Conservation (phyloP, 2,113 vertebrate species). For the Caloenas nicobarica region DNA sequence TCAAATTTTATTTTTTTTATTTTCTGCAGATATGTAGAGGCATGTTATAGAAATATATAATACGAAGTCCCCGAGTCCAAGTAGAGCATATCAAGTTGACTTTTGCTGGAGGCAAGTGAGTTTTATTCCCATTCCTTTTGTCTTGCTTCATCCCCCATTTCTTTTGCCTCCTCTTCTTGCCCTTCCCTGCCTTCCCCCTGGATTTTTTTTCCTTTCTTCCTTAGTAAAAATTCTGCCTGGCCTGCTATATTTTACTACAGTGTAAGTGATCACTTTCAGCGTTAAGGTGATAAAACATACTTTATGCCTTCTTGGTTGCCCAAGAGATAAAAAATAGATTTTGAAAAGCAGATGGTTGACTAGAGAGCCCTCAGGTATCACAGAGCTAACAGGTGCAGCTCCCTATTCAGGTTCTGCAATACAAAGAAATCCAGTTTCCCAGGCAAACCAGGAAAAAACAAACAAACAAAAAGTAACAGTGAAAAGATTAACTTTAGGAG, state of each 20-base stretch:
- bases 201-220: not conserved
- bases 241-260: not conserved
- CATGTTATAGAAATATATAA: not conserved
- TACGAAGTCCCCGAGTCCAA: not conserved
- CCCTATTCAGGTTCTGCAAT: not conserved
- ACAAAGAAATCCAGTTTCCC: not conserved
- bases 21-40: not conserved
- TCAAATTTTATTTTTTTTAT: not conserved
- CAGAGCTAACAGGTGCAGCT: constrained; percentile 34
- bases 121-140: not conserved
- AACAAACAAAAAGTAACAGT: not conserved
- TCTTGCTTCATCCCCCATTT: not conserved
- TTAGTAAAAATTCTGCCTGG: not conserved
- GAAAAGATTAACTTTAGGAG: not conserved
- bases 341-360: constrained; percentile 57
- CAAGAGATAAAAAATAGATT: constrained; percentile 32
- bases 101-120: constrained; percentile 18
- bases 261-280: constrained; percentile 18
- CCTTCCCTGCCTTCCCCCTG: not conserved
- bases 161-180: not conserved
- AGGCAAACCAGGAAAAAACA: not conserved
- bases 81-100: not conserved
- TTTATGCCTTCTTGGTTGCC: constrained; percentile 26
- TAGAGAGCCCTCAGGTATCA: not conserved
- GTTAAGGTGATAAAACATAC: constrained; percentile 21